Percentiles rank a stretch among this genome's conserved stretches.
phyloP scores from a whole-genome alignment of 2,797 vertebrate genomes.

The Oceanodroma leucorhoa region DNA sequence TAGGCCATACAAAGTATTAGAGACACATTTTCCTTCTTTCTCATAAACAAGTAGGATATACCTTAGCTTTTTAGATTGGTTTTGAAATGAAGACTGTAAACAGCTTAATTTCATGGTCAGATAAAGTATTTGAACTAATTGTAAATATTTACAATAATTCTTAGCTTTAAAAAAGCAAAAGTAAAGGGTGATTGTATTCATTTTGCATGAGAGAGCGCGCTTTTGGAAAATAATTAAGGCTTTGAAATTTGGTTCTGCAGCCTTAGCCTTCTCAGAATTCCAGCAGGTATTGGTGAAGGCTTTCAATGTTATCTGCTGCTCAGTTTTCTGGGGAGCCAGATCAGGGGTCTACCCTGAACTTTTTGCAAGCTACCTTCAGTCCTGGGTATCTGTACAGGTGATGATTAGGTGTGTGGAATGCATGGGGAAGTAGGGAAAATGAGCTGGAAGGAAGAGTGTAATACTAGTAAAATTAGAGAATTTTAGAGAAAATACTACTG shows the following conservation, averaged over 20 bases:
- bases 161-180: not conserved
- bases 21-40: slow-evolving; percentile 40
- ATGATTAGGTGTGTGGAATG: not conserved
- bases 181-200: not conserved
- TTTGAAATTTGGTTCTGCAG: not conserved
- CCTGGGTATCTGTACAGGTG: not conserved
- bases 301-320: not conserved
- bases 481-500: not conserved
- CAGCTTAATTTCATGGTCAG: not conserved
- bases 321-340: not conserved
- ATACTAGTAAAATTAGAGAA: not conserved
- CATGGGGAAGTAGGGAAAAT: not conserved
- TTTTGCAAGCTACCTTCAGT: not conserved
- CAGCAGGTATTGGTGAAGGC: not conserved
- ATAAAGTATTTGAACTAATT: not conserved
- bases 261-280: not conserved
- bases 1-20: slow-evolving; percentile 73
- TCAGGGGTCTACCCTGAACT: not conserved
- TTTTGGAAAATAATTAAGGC: not conserved
- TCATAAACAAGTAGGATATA: slow-evolving; percentile 41
- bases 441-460: not conserved
- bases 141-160: not conserved
- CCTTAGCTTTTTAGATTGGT: slow-evolving; percentile 34
- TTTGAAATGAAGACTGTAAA: not conserved
- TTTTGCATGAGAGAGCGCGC: not conserved